Conservation (phyloP, 2,797 vertebrate genomes). For the Urosaurus nigricauda region DNA sequence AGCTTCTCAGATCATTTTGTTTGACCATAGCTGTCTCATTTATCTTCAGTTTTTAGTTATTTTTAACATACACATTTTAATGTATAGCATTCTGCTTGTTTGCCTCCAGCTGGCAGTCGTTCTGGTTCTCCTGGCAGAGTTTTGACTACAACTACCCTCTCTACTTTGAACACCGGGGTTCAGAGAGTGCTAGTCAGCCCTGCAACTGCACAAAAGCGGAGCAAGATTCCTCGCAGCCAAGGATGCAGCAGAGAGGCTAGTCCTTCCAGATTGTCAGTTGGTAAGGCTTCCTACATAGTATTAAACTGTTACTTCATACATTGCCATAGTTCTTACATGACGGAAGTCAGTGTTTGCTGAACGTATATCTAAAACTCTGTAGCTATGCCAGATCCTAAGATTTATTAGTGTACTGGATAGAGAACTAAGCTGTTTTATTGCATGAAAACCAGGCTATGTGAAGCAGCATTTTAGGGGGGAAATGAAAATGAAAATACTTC, state of each 20-base stretch:
- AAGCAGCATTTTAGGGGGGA: neutral
- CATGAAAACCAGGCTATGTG: neutral
- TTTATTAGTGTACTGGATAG: neutral
- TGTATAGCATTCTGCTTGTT: constrained; percentile 27
- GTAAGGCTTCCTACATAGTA: constrained; percentile 78
- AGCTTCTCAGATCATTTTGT: constrained; percentile 59
- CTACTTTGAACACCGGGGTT: constrained; percentile 90
- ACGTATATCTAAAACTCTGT: neutral
- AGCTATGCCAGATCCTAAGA: neutral
- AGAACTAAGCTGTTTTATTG: neutral
- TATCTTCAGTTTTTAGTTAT: constrained; percentile 46
- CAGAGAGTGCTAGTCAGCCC: constrained; percentile 88
- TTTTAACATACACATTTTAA: constrained; percentile 1
- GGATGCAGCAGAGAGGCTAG: constrained; percentile 97
- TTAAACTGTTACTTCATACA: neutral
- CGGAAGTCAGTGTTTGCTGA: neutral
- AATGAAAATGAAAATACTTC: neutral
- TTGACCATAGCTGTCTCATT: constrained; percentile 47
- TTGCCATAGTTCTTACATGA: neutral
- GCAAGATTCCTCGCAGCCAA: constrained; percentile 97
- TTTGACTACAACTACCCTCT: constrained; percentile 91
- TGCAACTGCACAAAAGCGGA: constrained; percentile 86
- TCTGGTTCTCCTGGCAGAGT: constrained; percentile 97
- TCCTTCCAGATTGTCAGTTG: constrained; percentile 93
- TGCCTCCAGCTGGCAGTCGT: constrained; percentile 91